These are phyloP conservation scores for Entomyzon cyanotis DNA, from an alignment of 2,113 vertebrate species.

Conservation along the genomic window DNA sequence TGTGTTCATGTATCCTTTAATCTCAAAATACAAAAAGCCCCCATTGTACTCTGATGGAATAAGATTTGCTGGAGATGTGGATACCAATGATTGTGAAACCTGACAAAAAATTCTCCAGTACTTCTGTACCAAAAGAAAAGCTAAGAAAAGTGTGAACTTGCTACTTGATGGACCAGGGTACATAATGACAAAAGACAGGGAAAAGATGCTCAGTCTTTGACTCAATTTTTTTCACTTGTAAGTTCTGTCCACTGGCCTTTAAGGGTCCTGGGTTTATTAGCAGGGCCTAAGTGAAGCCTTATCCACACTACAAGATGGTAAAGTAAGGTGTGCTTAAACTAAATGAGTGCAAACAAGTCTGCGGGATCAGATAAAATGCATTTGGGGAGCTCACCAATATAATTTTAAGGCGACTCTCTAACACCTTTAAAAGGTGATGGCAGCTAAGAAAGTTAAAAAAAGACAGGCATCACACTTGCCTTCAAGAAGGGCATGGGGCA, in stretches of 20 bases:
- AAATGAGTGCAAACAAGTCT: neutral
- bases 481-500: neutral
- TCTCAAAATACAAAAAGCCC: neutral
- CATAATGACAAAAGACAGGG: neutral
- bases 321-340: neutral
- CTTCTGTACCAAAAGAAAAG: neutral
- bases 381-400: neutral
- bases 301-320: neutral
- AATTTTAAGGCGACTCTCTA: neutral
- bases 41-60: neutral
- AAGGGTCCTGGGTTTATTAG: neutral
- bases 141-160: neutral
- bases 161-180: neutral
- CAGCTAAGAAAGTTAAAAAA: neutral
- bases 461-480: neutral
- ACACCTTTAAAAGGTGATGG: neutral
- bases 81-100: neutral
- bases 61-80: neutral
- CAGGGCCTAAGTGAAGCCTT: neutral
- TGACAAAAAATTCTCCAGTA: neutral
- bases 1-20: accelerated
- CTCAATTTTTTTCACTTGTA: neutral
- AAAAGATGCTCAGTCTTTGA: neutral
- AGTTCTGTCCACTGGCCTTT: neutral
- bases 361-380: neutral